Conservation (phyloP, 2,888 invertebrate genomes). For the Chymomyza caudatula region DNA sequence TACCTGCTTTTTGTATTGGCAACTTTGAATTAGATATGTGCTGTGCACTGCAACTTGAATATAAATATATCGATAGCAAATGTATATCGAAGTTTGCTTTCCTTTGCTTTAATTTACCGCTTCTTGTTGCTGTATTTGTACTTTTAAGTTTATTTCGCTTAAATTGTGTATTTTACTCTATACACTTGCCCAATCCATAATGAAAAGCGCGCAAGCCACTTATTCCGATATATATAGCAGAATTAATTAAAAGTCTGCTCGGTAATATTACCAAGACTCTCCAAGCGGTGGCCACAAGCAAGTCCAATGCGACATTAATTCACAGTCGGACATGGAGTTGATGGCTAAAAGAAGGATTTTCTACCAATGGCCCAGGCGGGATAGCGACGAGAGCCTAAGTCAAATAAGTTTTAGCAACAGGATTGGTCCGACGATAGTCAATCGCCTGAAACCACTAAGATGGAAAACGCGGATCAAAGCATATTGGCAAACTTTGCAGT, state of each 20-base stretch:
- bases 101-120: too few species aligned
- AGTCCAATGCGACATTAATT: neutral
- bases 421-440: constrained; percentile 73
- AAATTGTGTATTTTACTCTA: neutral
- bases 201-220: constrained; percentile 6
- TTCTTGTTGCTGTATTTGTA: too few species aligned
- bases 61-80: too few species aligned
- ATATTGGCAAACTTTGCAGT: too few species aligned
- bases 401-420: constrained; percentile 49
- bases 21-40: too few species aligned
- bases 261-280: too few species aligned
- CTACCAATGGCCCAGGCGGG: neutral
- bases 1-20: neutral
- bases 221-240: neutral
- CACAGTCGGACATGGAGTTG: neutral
- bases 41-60: too few species aligned
- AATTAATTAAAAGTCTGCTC: constrained; percentile 21
- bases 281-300: neutral
- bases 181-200: neutral
- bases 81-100: too few species aligned
- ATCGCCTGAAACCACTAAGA: neutral
- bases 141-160: neutral
- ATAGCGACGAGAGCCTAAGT: neutral
- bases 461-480: too few species aligned
- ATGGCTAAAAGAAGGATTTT: neutral